These are phyloP conservation scores for Rhizomys pruinosus DNA, from an alignment of 2,113 vertebrate genomes.

Conservation along the genomic window DNA sequence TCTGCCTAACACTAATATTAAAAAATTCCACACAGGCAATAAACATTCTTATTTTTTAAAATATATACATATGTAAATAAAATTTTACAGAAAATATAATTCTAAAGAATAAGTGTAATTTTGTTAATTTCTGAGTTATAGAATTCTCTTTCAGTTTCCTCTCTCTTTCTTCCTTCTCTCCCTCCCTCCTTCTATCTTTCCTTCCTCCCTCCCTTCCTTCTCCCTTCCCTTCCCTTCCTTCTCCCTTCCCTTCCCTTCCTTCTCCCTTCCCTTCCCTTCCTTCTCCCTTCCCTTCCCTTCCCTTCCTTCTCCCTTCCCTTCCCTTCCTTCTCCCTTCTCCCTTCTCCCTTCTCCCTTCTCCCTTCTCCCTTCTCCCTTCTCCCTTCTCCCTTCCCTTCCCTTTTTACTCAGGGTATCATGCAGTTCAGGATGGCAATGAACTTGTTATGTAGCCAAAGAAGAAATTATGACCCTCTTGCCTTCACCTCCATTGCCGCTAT, in stretches of 20 bases:
- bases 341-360: background rate
- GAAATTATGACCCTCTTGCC: background rate
- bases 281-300: background rate
- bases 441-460: background rate
- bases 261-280: background rate
- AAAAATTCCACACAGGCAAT: background rate
- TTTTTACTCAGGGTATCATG: background rate
- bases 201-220: too few species aligned
- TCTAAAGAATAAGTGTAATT: background rate
- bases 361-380: background rate
- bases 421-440: background rate
- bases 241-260: background rate
- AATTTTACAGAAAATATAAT: background rate
- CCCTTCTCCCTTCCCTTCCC: background rate
- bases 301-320: too few species aligned
- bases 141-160: background rate
- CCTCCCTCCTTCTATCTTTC: background rate
- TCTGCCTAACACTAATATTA: background rate
- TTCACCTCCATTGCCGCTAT: background rate
- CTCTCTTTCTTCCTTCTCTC: background rate
- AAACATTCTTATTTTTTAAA: background rate
- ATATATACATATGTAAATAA: background rate
- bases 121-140: background rate
- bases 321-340: background rate
- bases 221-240: too few species aligned